A percentile compares a stretch with the other conserved stretches of the same genome.
These are phyloP conservation scores for Gulo gulo DNA, from an alignment of 2,113 vertebrate species.

Conservation along the genomic window DNA sequence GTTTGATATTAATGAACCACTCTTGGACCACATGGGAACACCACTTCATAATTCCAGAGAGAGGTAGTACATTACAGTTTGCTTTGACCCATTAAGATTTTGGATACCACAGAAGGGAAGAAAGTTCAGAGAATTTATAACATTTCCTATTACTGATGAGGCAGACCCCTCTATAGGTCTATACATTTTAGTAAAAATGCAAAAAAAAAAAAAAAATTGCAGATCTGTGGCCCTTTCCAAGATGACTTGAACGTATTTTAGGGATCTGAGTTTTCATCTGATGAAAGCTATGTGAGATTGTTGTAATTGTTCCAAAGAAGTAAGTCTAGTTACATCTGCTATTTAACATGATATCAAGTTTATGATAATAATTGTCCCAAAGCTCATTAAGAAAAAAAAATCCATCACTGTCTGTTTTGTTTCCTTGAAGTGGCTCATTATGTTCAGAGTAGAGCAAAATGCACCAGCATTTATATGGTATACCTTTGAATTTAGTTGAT, in stretches of 20 bases:
- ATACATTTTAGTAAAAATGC: background rate
- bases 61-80: background rate
- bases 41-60: slow-evolving; percentile 2
- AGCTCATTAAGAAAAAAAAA: slow-evolving; percentile 32
- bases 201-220: background rate
- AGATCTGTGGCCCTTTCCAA: background rate
- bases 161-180: background rate
- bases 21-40: background rate
- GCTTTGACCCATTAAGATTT: background rate
- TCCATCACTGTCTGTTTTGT: slow-evolving; percentile 19
- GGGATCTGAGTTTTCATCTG: background rate
- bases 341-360: background rate
- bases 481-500: slow-evolving; percentile 49
- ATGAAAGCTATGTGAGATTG: slow-evolving; percentile 30
- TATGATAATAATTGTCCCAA: slow-evolving; percentile 24
- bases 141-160: background rate
- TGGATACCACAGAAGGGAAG: background rate
- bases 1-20: slow-evolving; percentile 10
- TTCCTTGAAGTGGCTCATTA: slow-evolving; percentile 38
- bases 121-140: background rate
- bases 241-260: slow-evolving; percentile 33
- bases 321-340: background rate
- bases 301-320: background rate
- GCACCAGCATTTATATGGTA: background rate
- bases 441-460: slow-evolving; percentile 21